phyloP scores from a whole-genome alignment of 1,140 invertebrate genomes.

The Octopus bimaculoides region DNA sequence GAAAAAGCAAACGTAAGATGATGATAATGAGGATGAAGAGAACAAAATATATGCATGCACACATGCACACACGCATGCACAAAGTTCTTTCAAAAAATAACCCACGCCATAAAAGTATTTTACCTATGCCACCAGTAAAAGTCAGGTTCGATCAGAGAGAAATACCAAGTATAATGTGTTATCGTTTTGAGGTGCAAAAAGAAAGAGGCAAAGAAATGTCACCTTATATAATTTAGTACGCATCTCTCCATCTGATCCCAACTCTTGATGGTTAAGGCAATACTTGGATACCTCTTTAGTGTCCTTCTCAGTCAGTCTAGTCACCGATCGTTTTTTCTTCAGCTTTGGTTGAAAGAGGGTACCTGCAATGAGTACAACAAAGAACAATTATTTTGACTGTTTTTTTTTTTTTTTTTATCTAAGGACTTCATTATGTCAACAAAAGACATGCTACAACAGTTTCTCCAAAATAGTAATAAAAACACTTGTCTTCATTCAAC shows the following conservation, averaged over 20 bases:
- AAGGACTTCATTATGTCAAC: too few species aligned
- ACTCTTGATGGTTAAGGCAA: constrained; percentile 85
- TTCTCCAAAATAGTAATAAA: too few species aligned
- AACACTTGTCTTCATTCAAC: too few species aligned
- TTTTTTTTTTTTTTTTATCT: too few species aligned
- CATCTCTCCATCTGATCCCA: constrained; percentile 85
- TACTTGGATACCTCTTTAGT: constrained; percentile 82
- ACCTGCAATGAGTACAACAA: constrained; percentile 58
- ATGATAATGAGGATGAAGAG: neutral
- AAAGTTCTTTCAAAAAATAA: neutral
- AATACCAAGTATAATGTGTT: neutral
- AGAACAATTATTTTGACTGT: neutral
- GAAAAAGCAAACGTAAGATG: too few species aligned
- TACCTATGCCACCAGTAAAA: neutral
- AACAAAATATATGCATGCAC: constrained; percentile 1
- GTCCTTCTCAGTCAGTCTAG: constrained; percentile 73
- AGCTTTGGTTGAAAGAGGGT: constrained; percentile 86
- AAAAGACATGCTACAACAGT: too few species aligned
- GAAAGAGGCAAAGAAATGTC: constrained; percentile 6
- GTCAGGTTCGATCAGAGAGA: neutral
- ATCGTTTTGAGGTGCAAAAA: neutral
- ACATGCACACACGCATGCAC: neutral
- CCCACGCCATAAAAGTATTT: neutral
- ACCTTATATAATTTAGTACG: constrained; percentile 92
- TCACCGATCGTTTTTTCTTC: constrained; percentile 78